Evolutionary conservation across 2,888 invertebrate species (phyloP).

Genomic region (Harpagoxenus sublaevis): DNA sequence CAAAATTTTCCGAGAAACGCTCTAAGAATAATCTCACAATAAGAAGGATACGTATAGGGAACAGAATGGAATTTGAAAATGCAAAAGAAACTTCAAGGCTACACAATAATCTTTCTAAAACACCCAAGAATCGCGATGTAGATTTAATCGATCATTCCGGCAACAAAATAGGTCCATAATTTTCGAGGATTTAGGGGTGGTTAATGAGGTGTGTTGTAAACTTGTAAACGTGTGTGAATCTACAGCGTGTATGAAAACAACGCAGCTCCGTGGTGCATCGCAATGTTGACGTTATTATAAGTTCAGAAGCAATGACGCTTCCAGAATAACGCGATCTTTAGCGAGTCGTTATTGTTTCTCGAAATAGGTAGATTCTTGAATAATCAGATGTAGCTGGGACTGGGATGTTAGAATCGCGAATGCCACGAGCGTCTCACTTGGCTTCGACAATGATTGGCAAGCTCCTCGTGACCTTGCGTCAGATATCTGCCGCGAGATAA

Average conservation of each 20-base stretch:
- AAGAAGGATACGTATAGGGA: background rate
- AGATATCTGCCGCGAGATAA: conserved; percentile 40
- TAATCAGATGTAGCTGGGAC: background rate
- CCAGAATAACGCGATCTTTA: background rate
- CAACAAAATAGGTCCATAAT: conserved; percentile 35
- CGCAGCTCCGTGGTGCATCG: background rate
- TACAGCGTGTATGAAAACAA: background rate
- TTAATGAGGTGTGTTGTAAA: conserved; percentile 29
- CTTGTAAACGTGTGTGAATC: background rate
- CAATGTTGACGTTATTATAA: background rate
- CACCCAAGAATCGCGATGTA: background rate
- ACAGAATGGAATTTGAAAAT: background rate
- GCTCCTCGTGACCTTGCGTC: conserved; percentile 50
- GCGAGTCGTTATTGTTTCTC: background rate
- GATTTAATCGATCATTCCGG: conserved; percentile 7
- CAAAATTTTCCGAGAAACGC: conserved; percentile 49
- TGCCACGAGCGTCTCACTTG: background rate
- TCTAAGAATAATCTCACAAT: background rate
- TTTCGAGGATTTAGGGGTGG: background rate
- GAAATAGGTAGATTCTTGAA: background rate
- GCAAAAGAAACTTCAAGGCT: background rate
- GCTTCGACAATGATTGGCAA: conserved; percentile 52
- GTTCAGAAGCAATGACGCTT: conserved; percentile 9
- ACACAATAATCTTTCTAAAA: background rate
- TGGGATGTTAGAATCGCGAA: background rate